phyloP scores from a whole-genome alignment of 2,888 invertebrate genomes.

The Andrena haemorrhoa region DNA sequence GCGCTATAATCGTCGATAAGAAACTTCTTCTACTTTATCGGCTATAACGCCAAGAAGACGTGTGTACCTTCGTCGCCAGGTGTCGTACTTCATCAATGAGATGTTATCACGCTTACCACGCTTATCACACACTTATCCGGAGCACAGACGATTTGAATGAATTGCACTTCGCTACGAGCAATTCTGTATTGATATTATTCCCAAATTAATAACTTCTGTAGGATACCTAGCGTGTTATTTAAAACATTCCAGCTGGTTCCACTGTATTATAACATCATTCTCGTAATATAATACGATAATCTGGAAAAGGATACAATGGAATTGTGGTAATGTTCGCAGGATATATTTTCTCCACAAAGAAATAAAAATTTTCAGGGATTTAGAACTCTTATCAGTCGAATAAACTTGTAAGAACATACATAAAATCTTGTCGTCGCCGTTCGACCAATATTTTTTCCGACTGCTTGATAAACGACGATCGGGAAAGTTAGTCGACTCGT shows the following conservation, averaged over 20 bases:
- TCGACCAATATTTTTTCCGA: background rate
- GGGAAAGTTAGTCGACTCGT: background rate
- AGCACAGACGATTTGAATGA: too few species aligned
- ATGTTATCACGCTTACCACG: conserved; percentile 15
- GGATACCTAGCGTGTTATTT: too few species aligned
- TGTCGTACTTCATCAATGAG: conserved; percentile 61
- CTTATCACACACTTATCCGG: too few species aligned
- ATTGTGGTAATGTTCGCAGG: too few species aligned
- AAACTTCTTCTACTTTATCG: conserved; percentile 60
- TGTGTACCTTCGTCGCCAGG: conserved; percentile 48
- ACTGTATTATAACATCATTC: too few species aligned
- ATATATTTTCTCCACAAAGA: too few species aligned
- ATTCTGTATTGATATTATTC: too few species aligned
- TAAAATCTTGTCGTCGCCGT: background rate
- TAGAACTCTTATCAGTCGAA: background rate
- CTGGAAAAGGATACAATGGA: too few species aligned
- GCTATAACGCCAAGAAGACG: conserved; percentile 46
- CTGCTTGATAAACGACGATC: conserved; percentile 9
- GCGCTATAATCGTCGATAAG: conserved; percentile 54
- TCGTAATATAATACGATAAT: too few species aligned
- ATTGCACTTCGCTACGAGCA: too few species aligned
- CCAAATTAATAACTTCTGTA: too few species aligned
- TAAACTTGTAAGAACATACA: background rate
- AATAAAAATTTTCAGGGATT: background rate
- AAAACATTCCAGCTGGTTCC: too few species aligned